phyloP scores from a whole-genome alignment of 2,888 invertebrate species.

The Platerodrilus igneus region DNA sequence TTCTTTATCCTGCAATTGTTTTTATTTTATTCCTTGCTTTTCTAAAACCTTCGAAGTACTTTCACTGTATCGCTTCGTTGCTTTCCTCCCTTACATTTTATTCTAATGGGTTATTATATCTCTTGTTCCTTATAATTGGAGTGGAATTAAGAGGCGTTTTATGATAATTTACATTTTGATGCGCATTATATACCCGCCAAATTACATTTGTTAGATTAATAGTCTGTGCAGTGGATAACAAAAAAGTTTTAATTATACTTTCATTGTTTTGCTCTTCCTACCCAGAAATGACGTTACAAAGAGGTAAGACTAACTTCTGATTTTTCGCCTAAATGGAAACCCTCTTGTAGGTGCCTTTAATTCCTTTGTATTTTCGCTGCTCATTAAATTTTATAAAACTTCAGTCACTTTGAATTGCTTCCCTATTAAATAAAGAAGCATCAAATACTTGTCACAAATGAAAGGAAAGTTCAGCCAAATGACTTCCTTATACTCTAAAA shows the following conservation, averaged over 20 bases:
- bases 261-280: background rate
- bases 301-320: background rate
- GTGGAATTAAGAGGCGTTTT: conserved; percentile 13
- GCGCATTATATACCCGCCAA: conserved; percentile 9
- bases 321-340: too few relatives aligned
- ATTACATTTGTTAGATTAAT: conserved; percentile 11
- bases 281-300: background rate
- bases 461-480: too few relatives aligned
- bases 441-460: too few relatives aligned
- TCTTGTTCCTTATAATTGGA: conserved; percentile 16
- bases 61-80: conserved; percentile 10
- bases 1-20: too few relatives aligned
- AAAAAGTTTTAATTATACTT: conserved; percentile 6
- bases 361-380: too few relatives aligned
- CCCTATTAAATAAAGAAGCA: too few relatives aligned
- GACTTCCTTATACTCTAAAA: too few relatives aligned
- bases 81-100: conserved; percentile 11
- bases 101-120: conserved; percentile 17
- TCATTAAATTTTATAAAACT: too few relatives aligned
- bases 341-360: too few relatives aligned
- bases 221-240: conserved; percentile 3
- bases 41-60: too few relatives aligned
- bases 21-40: too few relatives aligned
- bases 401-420: too few relatives aligned
- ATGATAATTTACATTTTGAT: conserved; percentile 14